These are phyloP conservation scores for Bactericera cockerelli DNA, from an alignment of 1,140 invertebrate species.

Conservation along the genomic window DNA sequence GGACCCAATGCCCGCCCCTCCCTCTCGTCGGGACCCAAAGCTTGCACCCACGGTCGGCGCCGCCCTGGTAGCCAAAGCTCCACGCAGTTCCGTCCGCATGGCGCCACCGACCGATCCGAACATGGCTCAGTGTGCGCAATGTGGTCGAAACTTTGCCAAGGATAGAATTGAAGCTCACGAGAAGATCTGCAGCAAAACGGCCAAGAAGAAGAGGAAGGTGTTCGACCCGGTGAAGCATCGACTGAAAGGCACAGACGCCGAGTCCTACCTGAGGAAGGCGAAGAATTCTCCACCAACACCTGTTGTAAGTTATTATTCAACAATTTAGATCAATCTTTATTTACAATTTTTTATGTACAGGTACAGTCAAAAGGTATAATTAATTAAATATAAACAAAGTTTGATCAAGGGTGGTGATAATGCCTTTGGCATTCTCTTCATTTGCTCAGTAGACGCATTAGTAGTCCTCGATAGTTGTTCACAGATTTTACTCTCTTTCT, in stretches of 20 bases:
- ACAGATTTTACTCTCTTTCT: too few species aligned
- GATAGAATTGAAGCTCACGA: constrained; percentile 69
- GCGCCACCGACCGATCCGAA: constrained; percentile 12
- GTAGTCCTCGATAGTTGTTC: too few species aligned
- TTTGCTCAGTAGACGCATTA: too few species aligned
- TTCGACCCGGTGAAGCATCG: constrained; percentile 76
- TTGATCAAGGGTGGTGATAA: too few species aligned
- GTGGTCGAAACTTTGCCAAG: constrained; percentile 52
- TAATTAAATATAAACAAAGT: too few species aligned
- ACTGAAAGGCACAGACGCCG: constrained; percentile 72
- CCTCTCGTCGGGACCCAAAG: not conserved
- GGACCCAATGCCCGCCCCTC: not conserved
- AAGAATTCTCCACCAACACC: constrained; percentile 21
- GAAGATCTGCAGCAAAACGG: constrained; percentile 58
- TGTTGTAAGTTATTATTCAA: constrained; percentile 27
- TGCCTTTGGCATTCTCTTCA: too few species aligned
- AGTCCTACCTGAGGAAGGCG: constrained; percentile 44
- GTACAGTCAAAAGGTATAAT: too few species aligned
- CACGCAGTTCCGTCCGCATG: not conserved
- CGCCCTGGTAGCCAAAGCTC: not conserved
- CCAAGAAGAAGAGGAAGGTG: constrained; percentile 61
- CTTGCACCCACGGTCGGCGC: not conserved
- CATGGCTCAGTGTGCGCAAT: constrained; percentile 35
- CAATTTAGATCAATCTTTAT: too few species aligned
- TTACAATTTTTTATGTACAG: too few species aligned